Base-by-base conservation (phyloP, 2,888 invertebrate species). In the Rhaphigaster nebulosa region DNA sequence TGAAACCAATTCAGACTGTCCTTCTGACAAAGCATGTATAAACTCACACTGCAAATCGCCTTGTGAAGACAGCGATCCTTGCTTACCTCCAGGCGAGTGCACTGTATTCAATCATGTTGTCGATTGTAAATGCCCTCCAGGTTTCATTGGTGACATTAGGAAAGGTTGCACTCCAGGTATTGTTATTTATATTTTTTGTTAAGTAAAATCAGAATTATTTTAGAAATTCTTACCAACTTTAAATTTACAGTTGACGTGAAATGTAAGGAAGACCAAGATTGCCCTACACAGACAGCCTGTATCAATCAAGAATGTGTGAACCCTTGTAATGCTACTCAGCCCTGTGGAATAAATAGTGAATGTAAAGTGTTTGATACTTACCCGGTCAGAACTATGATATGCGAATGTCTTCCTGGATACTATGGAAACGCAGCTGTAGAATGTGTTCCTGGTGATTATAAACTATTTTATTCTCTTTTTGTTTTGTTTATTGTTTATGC, bases 361-460 rank as follows among this genome's bases (percentile, higher is more conserved):
- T 98, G 98, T 93, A 96, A 95, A 91, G 96, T 97, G 4, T 94
- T 97, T 56, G 97, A 98, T 93, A 97, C 98, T 0, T 94, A 96
- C 89, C 97, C 98, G 20, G 96, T 98, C 0, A 95, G 97, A 93
- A 98, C 98, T 18, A 97, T 98, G 97, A 96, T 97, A 92, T 98
- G 98, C 93, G 97, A 97, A 94, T 98, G 98, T 93, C 93, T 96
- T 87, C 96, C 97, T 60, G 98, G 98, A 91, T 98, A 96, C 93
- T 96, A 96, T 94, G 98, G 98, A 93, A 97, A 98, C 93, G 98
- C 98, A 38, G 96, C 97, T 18, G 95, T 96, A 20, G 96, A 96
- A 93, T 98, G 98, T 93, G 96, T 97, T 92, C 96, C 95, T 95
- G 95, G 97, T 96, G 95, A 90, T 45, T 23, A 29, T 76, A 65